Percentiles rank a stretch among this genome's conserved stretches.
These are phyloP conservation scores for Sericinus montela DNA, from an alignment of 2,888 invertebrate species.

Conservation along the genomic window DNA sequence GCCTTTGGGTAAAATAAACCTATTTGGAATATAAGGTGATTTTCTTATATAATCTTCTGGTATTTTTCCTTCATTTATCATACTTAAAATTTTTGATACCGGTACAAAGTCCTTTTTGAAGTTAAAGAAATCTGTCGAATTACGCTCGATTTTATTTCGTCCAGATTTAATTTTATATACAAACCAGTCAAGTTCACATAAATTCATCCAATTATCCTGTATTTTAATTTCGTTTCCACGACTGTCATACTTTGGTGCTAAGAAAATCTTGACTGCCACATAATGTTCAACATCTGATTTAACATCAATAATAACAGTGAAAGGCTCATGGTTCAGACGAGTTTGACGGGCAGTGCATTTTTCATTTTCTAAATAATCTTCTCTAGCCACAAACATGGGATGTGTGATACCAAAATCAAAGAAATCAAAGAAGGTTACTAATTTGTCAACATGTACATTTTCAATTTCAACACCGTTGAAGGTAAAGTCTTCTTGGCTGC, in stretches of 20 bases:
- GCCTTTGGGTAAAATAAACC: slow-evolving; percentile 81
- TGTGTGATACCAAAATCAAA: slow-evolving; percentile 82
- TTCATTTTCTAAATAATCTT: slow-evolving; percentile 50
- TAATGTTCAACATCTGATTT: slow-evolving; percentile 78
- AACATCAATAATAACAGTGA: slow-evolving; percentile 80
- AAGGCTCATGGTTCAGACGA: slow-evolving; percentile 85
- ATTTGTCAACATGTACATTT: slow-evolving; percentile 79
- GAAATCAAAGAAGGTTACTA: slow-evolving; percentile 83
- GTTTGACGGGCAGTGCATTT: slow-evolving; percentile 81
- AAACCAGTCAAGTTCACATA: slow-evolving; percentile 81
- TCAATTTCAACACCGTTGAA: slow-evolving; percentile 81
- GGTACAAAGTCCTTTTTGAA: slow-evolving; percentile 81
- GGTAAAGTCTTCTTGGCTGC: slow-evolving; percentile 76
- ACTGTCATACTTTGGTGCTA: slow-evolving; percentile 84
- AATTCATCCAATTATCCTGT: slow-evolving; percentile 79
- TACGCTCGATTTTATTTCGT: slow-evolving; percentile 81
- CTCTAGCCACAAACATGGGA: slow-evolving; percentile 48
- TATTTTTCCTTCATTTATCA: slow-evolving; percentile 73
- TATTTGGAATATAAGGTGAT: slow-evolving; percentile 59
- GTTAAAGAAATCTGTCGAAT: slow-evolving; percentile 81
- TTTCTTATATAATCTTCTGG: slow-evolving; percentile 22
- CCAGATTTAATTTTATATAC: slow-evolving; percentile 80
- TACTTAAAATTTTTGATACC: slow-evolving; percentile 67
- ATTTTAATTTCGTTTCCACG: slow-evolving; percentile 71
- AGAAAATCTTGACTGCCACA: slow-evolving; percentile 81